Base-by-base conservation (phyloP, 2,797 vertebrate genomes). In the Myripristis murdjan region DNA sequence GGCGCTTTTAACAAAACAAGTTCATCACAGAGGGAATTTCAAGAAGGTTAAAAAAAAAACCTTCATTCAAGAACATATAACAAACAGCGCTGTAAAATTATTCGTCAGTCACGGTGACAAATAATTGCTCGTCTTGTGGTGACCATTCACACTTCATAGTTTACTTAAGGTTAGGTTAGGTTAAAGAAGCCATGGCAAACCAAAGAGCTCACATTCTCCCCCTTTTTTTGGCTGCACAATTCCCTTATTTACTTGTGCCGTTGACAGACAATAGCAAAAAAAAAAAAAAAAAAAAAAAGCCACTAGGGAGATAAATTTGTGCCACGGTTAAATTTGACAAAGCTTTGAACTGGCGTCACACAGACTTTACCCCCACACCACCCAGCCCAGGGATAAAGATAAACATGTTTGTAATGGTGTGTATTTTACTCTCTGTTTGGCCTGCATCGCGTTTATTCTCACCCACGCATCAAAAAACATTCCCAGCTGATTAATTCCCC, bases 321-420 rank as follows among this genome's bases (percentile, higher is more conserved):
- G 88, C 90, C 85, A 91, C 69, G 90, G 87, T 90, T 79, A 79
- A 88, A 91, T 87, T 73, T 84, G 88, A 92, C 89, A 92, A 82
- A 86, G 93, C 93, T 94, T 93, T 93, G 90, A 93, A 94, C 90
- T 91, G 82, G 87, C 72, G 59, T 93, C 90, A 87, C 83, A 88
- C 85, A 87, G 85, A 84, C 89, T 91, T 88, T 81, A 75, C 69
- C 88, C 82, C 72, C 87, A 75, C 85, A 79, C 71, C 62, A 73
- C 18, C 2, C 77, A 90, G 87, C 64, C 75, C 0, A 72, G 86
- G 89, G 91, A 93, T 93, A 75, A 86, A 94, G 87, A 93, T 94
- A 94, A 95, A 93, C 91, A 91, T 85, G 91, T 94, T 94, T 93
- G 93, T 91, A 88, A 93, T 91, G 93, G 94, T 93, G 91, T 93